Evolutionary conservation across 2,797 vertebrate genomes (phyloP), one percentile per base, ranked within the genome.

Genomic region (Macropus fuliginosus): DNA sequence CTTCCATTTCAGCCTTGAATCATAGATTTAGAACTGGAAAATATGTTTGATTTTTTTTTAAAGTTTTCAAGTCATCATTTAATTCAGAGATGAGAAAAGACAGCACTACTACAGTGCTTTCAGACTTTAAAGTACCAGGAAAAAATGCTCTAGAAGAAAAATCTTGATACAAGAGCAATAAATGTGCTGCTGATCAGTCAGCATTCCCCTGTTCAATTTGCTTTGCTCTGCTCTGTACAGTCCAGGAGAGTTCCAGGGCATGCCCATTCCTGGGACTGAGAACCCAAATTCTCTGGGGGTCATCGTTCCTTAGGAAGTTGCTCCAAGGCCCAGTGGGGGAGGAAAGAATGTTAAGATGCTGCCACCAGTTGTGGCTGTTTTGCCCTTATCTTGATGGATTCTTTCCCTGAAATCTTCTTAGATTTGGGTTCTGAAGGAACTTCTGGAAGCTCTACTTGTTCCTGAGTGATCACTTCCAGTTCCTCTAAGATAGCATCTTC

Each of bases 401-500:
- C 98, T 92, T 97, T 98, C 96, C 99, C 99, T 99, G 98, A 98
- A 57, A 92, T 90, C 95, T 94, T 93, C 27, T 99, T 99, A 0
- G 99, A 99, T 66, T 99, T 98, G 0, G 99, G 98, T 93, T 99
- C 99, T 0, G 98, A 97, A 1, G 99, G 99, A 92, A 99, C 99
- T 3, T 99, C 99, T 0, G 99, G 99, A 95, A 99, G 99, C 97
- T 99, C 99, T 1, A 99, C 28, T 40, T 99, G 98, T 56, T 99
- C 99, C 99, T 99, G 99, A 99, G 99, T 99, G 98, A 99, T 99
- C 9, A 98, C 98, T 1, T 99, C 98, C 97, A 99, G 97, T 98
- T 99, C 99, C n/a, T 99, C 99, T 97, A 99, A 98, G 94, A 99
- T 99, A 90, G 99, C 99, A 0, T 99, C 99, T 96, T 99, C 99